Base-by-base conservation (phyloP, 2,888 invertebrate genomes). In the Embidobia sp. region DNA sequence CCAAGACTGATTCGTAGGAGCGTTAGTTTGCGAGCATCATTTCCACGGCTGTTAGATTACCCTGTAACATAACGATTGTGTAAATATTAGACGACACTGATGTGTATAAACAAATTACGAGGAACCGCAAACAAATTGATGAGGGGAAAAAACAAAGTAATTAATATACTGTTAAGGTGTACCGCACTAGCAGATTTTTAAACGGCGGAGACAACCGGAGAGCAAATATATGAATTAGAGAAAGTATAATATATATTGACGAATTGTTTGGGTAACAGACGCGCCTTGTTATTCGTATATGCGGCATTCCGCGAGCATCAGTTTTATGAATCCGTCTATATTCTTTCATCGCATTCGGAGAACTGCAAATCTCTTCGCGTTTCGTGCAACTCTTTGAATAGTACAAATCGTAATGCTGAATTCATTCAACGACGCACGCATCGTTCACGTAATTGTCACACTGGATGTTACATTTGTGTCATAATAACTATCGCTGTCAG, bases 31-130 rank as follows among this genome's bases (percentile, higher is more conserved):
- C 69, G 63, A 55, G 27, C 63, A 66, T 70, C 15, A 78, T 67
- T 61, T 70, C 73, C 64, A 69, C 48, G 70, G 70, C 73, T 69
- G 72, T 80, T 79, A 80, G 82, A 81, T 78, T 81, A 83, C 83
- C 82, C 83, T 84, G 85, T 85, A 84, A 82, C 82, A 84, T 85
- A 84, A 83, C 80, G 79, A 82, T 80, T 69, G 61, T 84, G 84
- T 85, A 83, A 80, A 85, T 85, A 83, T 76, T 80, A 79, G 81
- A 79, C 73, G 11, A 79, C 77, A 84, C 81, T 82, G 75, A 80
- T 80, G 83, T 85, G 85, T 85, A 84, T 83, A 84, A 83, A 83
- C 3, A 81, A 63, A 77, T 79, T 80, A 82, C 33, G 19, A 75
- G 37, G 42, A 64, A 33, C 40, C 66, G 37, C 16, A 59, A 8